Conservation (phyloP, 2,888 invertebrate genomes). For the Heliconius erato region DNA sequence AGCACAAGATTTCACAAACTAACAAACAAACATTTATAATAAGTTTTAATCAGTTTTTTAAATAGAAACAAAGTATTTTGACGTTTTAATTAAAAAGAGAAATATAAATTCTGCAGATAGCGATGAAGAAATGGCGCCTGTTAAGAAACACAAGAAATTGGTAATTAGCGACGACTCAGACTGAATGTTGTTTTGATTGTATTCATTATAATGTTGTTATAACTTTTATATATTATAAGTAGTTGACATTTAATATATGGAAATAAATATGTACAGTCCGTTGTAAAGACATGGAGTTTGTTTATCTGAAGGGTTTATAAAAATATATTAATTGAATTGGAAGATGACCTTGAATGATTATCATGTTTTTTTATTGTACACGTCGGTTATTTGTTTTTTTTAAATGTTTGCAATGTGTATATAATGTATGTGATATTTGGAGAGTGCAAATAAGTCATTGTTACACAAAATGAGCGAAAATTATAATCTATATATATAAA, state of each 20-base stretch:
- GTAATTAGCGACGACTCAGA: conserved; percentile 79
- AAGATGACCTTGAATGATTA: neutral
- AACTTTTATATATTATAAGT: too few relatives aligned
- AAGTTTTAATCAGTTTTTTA: neutral
- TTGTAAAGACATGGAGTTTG: neutral
- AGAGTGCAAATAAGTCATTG: too few relatives aligned
- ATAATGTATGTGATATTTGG: neutral
- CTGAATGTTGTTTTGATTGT: conserved; percentile 53
- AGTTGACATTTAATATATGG: neutral
- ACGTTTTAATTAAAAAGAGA: conserved; percentile 44
- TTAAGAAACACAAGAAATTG: conserved; percentile 68
- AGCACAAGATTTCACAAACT: neutral
- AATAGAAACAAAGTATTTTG: conserved; percentile 27
- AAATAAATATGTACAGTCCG: neutral
- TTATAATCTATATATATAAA: too few relatives aligned
- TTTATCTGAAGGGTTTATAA: neutral
- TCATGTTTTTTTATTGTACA: too few relatives aligned
- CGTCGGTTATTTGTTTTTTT: too few relatives aligned
- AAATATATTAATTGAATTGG: neutral
- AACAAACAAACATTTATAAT: conserved; percentile 6
- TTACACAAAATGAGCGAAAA: neutral
- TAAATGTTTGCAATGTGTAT: too few relatives aligned
- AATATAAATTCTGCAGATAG: conserved; percentile 59
- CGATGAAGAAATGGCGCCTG: conserved; percentile 67
- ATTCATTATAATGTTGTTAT: neutral